These are phyloP conservation scores for Nycteola revayana DNA, from an alignment of 2,888 invertebrate species.

Conservation along the genomic window DNA sequence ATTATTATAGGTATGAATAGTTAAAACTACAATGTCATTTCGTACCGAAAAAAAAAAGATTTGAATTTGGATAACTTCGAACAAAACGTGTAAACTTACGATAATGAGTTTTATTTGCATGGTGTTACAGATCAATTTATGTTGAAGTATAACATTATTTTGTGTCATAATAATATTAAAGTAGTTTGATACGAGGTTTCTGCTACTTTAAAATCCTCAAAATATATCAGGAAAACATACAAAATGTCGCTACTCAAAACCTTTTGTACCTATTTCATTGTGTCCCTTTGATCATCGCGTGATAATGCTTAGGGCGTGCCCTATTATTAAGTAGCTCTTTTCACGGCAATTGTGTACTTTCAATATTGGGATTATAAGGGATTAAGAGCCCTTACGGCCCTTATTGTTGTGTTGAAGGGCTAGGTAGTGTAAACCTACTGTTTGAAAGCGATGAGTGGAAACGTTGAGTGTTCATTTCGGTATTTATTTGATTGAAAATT, in stretches of 20 bases:
- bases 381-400: slow-evolving; percentile 56
- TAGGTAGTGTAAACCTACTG: slow-evolving; percentile 37
- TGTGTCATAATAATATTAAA: too few relatives aligned
- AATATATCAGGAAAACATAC: too few relatives aligned
- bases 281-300: slow-evolving; percentile 68
- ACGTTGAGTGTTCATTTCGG: slow-evolving; percentile 28
- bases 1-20: too few relatives aligned
- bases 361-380: slow-evolving; percentile 66
- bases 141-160: too few relatives aligned
- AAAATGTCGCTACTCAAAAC: slow-evolving; percentile 60
- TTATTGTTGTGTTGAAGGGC: slow-evolving; percentile 47
- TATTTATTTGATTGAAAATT: slow-evolving; percentile 15
- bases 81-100: too few relatives aligned
- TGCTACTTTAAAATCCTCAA: slow-evolving; percentile 22
- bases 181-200: too few relatives aligned
- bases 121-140: too few relatives aligned
- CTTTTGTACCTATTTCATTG: slow-evolving; percentile 42
- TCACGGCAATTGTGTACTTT: slow-evolving; percentile 72
- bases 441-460: slow-evolving; percentile 33
- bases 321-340: slow-evolving; percentile 65
- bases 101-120: too few relatives aligned
- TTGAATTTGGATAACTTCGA: too few relatives aligned
- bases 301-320: slow-evolving; percentile 60
- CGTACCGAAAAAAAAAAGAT: too few relatives aligned
- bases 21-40: too few relatives aligned